Evolutionary conservation across 2,797 vertebrate species (phyloP).

Genomic region (Rhinogobio ventralis): DNA sequence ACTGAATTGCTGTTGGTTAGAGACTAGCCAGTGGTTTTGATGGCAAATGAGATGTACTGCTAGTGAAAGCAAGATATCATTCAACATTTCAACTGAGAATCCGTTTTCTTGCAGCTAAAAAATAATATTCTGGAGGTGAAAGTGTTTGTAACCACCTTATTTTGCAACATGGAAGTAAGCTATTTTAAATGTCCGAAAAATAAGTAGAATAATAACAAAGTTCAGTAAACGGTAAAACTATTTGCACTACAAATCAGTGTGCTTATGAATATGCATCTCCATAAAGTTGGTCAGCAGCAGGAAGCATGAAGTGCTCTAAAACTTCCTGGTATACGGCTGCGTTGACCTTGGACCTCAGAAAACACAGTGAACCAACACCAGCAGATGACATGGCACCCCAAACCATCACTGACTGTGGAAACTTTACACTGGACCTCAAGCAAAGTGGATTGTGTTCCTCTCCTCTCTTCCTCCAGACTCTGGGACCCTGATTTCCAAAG

Average conservation of each 20-base stretch:
- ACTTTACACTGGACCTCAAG: too few relatives aligned
- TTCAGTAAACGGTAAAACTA: neutral
- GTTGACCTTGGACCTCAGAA: too few relatives aligned
- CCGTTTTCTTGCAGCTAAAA: neutral
- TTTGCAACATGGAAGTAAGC: neutral
- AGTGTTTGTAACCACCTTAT: neutral
- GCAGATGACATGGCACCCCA: too few relatives aligned
- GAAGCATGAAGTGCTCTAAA: too few relatives aligned
- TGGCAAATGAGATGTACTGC: neutral
- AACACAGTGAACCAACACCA: too few relatives aligned
- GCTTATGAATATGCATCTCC: neutral
- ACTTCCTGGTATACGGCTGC: too few relatives aligned
- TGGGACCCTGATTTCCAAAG: too few relatives aligned
- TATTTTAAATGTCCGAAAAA: neutral
- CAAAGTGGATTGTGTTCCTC: too few relatives aligned
- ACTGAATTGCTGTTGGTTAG: neutral
- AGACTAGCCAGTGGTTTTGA: neutral
- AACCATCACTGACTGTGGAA: too few relatives aligned
- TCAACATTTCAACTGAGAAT: slow-evolving; percentile 1
- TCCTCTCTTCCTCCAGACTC: too few relatives aligned
- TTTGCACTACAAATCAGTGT: neutral
- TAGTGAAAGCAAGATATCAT: neutral
- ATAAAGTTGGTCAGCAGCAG: too few relatives aligned
- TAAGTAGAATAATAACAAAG: neutral
- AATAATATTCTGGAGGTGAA: neutral